Base-by-base conservation (phyloP, 2,113 vertebrate species). In the Aptenodytes forsteri region DNA sequence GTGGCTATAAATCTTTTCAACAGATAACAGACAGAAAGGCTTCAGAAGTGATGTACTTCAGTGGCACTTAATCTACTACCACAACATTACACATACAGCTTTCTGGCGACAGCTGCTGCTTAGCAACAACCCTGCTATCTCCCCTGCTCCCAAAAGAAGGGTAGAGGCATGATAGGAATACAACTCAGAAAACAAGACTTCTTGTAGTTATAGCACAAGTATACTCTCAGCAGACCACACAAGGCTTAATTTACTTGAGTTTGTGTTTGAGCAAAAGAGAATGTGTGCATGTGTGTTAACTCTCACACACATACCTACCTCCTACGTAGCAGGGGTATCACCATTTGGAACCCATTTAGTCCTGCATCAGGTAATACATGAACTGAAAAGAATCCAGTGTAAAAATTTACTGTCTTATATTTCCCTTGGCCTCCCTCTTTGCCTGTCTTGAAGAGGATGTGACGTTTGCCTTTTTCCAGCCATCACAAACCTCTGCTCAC, bases 1-100 rank as follows among this genome's bases (percentile, higher is more conserved):
- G 11, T 20, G 32, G 16, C n/a, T 89, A 59, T 81, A 95, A 94
- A 96, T 94, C 29, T 71, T 87, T 94, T 87, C 32, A 87, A 71
- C 55, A 46, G 71, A 50, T 73, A 96, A 50, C 25, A 87, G 77
- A 87, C 38, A 81, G 79, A 73, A 94, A 92, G 42, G 30, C n/a
- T 89, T 90, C 76, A 83, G 50, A 86, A 89, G 32, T 67, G 38
- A 95, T 49, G 52, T 66, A 78, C 80, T 82, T 91, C 73, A 50
- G 69, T 34, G 77, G 61, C 83, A 82, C 65, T 94, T 75, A 91
- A 93, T 95, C 69, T 55, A 78, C 76, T 75, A 70, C 32, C 13
- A 70, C 36, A 80, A 11, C 50, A 58, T 70, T 77, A 81, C 19
- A 78, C 20, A 47, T 7, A 55, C 42, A 89, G 80, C 29, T 87